phyloP scores from a whole-genome alignment of 2,113 vertebrate genomes.

The Turdus rufiventris region DNA sequence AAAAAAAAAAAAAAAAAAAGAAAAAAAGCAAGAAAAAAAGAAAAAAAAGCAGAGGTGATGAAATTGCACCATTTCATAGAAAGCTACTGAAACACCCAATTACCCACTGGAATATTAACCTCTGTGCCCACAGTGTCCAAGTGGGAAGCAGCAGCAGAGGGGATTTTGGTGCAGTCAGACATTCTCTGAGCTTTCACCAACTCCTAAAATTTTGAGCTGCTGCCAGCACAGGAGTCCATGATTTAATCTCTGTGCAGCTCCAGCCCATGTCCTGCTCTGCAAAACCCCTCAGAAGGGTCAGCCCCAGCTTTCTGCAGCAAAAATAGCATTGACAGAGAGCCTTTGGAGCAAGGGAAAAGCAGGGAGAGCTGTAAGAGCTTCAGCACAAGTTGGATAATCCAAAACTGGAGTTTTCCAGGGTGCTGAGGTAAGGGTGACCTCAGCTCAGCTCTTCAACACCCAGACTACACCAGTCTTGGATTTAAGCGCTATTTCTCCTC shows the following conservation, averaged over 20 bases:
- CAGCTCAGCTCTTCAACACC: neutral
- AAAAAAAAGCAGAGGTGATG: rapidly evolving
- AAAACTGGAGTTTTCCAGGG: neutral
- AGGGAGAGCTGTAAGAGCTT: neutral
- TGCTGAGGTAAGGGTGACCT: neutral
- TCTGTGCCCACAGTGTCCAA: neutral
- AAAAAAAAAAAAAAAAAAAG: neutral
- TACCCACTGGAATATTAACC: neutral
- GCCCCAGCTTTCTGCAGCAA: neutral
- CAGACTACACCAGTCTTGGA: neutral
- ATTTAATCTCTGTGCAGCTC: neutral
- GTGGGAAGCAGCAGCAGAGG: neutral
- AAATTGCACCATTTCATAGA: neutral
- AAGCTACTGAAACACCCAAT: neutral
- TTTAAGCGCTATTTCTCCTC: neutral
- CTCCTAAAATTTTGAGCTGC: neutral
- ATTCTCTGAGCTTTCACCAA: neutral
- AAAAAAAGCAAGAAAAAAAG: neutral
- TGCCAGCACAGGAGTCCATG: neutral
- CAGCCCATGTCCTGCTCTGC: neutral
- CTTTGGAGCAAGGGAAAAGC: neutral
- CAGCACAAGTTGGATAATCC: neutral
- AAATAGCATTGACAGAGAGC: neutral
- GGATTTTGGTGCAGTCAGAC: rapidly evolving
- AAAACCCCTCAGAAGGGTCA: neutral